Evolutionary conservation across 2,797 vertebrate genomes (phyloP).

Genomic region (Falco biarmicus): DNA sequence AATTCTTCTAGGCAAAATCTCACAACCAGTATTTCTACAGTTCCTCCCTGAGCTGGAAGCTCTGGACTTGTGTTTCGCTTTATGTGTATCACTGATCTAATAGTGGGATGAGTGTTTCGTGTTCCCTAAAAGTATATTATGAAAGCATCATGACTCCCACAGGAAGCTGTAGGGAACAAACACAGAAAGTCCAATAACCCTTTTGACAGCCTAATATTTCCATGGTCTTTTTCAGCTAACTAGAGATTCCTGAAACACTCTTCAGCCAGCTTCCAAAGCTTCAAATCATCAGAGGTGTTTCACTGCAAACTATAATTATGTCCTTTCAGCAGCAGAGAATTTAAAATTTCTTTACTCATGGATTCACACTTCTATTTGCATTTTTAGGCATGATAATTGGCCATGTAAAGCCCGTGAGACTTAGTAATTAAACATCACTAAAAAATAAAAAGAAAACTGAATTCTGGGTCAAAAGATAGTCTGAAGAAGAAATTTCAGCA

Average conservation of each 20-base stretch:
- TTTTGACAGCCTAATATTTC: neutral
- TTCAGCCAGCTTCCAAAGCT: neutral
- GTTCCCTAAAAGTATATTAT: neutral
- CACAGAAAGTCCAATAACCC: neutral
- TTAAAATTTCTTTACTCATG: neutral
- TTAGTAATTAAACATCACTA: neutral
- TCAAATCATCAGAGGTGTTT: neutral
- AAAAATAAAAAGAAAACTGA: neutral
- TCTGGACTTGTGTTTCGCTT: neutral
- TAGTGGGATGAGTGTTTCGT: neutral
- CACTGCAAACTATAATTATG: neutral
- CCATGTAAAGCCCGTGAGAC: neutral
- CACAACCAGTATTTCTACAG: neutral
- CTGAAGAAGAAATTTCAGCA: neutral
- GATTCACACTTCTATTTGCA: neutral
- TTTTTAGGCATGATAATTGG: conserved; percentile 6
- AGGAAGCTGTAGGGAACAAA: neutral
- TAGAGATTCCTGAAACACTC: neutral
- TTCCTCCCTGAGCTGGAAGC: neutral
- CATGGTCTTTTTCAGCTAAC: neutral
- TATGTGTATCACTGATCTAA: neutral
- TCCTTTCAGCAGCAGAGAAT: neutral
- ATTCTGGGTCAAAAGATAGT: neutral
- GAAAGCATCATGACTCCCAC: neutral
- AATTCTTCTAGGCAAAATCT: neutral